Evolutionary conservation across 2,797 vertebrate species (phyloP).

Genomic region (Menidia menidia): DNA sequence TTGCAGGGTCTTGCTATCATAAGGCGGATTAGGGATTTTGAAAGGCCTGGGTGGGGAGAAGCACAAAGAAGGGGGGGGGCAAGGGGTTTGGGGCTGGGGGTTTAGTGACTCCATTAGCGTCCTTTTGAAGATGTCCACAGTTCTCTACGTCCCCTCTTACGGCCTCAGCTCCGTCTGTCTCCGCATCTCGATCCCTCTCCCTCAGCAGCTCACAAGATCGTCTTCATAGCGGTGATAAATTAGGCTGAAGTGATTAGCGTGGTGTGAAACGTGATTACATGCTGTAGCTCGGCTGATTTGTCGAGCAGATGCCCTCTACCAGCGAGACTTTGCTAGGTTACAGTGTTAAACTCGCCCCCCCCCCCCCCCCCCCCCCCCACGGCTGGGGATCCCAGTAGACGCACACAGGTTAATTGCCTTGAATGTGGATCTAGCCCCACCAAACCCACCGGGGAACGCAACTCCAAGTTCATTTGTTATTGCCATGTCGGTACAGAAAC

Average conservation of each 20-base stretch:
- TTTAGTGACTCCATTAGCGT: constrained; percentile 67
- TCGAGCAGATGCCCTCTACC: constrained; percentile 83
- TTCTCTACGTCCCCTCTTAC: constrained; percentile 31
- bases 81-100: constrained; percentile 2
- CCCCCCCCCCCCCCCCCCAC: constrained; percentile 65
- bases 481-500: constrained; percentile 36
- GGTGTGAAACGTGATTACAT: constrained; percentile 85
- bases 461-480: constrained; percentile 64
- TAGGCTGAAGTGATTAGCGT: constrained; percentile 85
- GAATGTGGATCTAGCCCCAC: constrained; percentile 75
- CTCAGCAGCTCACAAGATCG: constrained; percentile 62
- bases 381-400: constrained; percentile 77
- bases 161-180: constrained; percentile 16
- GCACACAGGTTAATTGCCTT: constrained; percentile 82
- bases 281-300: constrained; percentile 81
- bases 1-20: constrained; percentile 66
- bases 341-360: constrained; percentile 63
- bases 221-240: constrained; percentile 82
- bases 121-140: constrained; percentile 50
- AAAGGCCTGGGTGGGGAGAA: constrained; percentile 42
- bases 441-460: constrained; percentile 61
- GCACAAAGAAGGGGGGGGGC: constrained; percentile 4
- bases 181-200: constrained; percentile 15
- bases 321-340: constrained; percentile 73
- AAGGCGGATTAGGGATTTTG: constrained; percentile 73